Conservation (phyloP, 2,113 vertebrate genomes). For the Vulpes vulpes region DNA sequence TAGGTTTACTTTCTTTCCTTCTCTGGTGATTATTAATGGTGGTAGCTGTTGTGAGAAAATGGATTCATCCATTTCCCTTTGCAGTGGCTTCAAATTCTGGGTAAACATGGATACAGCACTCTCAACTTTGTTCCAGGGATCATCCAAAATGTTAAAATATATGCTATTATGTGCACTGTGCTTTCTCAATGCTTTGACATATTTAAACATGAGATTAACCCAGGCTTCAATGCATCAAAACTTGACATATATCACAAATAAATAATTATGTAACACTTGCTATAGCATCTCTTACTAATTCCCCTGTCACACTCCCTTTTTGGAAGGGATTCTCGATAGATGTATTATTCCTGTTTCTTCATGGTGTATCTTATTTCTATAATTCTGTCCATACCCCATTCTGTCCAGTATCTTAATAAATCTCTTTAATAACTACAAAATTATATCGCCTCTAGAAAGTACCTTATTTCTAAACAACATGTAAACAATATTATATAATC, state of each 20-base stretch:
- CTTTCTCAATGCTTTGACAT: conserved; percentile 49
- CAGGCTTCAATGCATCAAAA: background rate
- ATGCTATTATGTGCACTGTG: background rate
- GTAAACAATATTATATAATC: background rate
- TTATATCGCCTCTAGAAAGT: background rate
- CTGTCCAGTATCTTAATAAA: background rate
- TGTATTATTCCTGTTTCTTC: background rate
- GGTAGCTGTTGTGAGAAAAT: conserved; percentile 32
- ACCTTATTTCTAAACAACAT: conserved; percentile 28
- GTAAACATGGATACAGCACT: background rate
- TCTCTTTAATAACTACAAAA: conserved; percentile 37
- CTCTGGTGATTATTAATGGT: conserved; percentile 11
- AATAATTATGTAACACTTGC: conserved; percentile 38
- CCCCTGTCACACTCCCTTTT: background rate
- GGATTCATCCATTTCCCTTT: background rate
- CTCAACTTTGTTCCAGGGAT: background rate
- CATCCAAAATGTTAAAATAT: background rate
- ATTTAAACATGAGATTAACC: conserved; percentile 42
- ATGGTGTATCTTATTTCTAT: background rate
- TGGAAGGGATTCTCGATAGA: conserved; percentile 15
- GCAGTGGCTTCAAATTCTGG: background rate
- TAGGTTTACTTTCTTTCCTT: background rate
- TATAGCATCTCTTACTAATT: background rate
- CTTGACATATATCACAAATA: conserved; percentile 31
- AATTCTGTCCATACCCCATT: background rate